Percentiles rank a stretch among this genome's conserved stretches.
phyloP scores from a whole-genome alignment of 2,797 vertebrate species.

The Sorex maritimensis region DNA sequence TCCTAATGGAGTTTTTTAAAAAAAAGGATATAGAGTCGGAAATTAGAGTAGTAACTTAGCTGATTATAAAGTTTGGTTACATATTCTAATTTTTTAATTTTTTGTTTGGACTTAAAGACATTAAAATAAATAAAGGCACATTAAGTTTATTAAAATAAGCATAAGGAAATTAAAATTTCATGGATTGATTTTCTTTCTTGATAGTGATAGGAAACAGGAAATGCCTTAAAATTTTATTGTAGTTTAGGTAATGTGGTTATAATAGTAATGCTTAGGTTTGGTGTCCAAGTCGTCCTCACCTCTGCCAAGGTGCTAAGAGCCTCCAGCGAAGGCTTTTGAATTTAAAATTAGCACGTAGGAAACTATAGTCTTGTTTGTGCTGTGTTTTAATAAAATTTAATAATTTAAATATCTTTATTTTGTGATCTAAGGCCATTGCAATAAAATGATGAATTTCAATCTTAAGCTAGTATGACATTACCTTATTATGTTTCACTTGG shows the following conservation, averaged over 20 bases:
- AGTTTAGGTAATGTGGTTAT: no score
- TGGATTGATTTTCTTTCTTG: not conserved
- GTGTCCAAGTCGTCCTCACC: no score
- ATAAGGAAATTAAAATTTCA: no score
- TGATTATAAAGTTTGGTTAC: not conserved
- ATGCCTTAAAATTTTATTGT: not conserved
- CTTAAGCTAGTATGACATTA: not conserved
- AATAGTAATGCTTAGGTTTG: no score
- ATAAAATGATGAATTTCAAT: not conserved
- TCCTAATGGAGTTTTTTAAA: no score
- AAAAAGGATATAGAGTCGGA: not conserved
- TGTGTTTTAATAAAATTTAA: conserved; percentile 16
- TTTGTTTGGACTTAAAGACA: not conserved
- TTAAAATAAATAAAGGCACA: no score
- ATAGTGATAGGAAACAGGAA: not conserved
- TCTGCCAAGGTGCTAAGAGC: no score
- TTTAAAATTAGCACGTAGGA: not conserved
- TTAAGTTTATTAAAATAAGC: no score
- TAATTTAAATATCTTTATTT: not conserved
- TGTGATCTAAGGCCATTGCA: not conserved
- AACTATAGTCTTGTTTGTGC: conserved; percentile 28
- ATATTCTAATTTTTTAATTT: not conserved
- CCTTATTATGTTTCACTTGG: not conserved
- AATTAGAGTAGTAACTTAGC: not conserved
- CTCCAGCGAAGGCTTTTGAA: not conserved